Evolutionary conservation across 2,888 invertebrate species (phyloP), one percentile per base, ranked within the genome.

Genomic region (Aporophyla nigra): DNA sequence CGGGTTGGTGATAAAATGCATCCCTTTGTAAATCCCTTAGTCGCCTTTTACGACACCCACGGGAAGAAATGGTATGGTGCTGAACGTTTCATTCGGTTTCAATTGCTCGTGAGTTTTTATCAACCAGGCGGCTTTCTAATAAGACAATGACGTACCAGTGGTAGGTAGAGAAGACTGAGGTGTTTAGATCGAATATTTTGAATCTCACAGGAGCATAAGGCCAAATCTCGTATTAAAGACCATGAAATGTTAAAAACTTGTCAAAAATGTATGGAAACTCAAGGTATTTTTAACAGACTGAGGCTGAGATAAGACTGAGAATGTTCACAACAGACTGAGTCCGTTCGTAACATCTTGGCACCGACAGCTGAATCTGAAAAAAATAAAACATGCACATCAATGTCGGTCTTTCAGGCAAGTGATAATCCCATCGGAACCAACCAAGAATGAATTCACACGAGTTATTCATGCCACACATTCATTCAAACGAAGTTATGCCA

Each of bases 391-490:
- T n/a, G 10, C 21, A 56, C 10, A 7, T 24, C 16, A 65, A 19
- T 53, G 16, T 40, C 7, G 2, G 14, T 43, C 7, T 33, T 9
- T 53, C 2, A 24, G 16, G 14, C 33, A 33, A 21, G 10, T 58
- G 27, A 53, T 40, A 40, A 67, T 12, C 27, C 40, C 1, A 1
- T 59, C 27, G 24, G 21, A 68, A 51, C 33, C 16, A 40, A 69
- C 16, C 19, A n/a, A n/a, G 19, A 70, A 67, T 73, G 19, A 56
- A 73, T 53, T 56, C 14, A 51, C 24, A 56, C 43, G 46, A 76
- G 43, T 67, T 82, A 79, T 79, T 82, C 67, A 83, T 21, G 9
- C 33, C 27, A 65, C 56, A 59, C 33, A 43, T 70, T 80, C 40
- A 24, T 63, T 66, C 54, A 71, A 65, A 58, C 27, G 46, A 82